Conservation (phyloP, 1,140 invertebrate genomes). For the Temnothorax curvispinosus region DNA sequence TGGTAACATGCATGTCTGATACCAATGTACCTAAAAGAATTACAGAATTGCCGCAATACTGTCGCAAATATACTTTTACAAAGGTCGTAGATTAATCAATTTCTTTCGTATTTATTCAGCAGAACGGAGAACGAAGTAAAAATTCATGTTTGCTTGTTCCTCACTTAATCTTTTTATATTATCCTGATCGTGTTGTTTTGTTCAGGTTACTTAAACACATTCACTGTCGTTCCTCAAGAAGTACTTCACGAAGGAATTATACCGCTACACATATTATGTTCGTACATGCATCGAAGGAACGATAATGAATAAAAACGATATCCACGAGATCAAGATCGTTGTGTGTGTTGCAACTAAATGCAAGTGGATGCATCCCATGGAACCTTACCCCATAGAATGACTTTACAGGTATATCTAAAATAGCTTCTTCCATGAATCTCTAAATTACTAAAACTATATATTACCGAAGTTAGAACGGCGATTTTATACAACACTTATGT, state of each 20-base stretch:
- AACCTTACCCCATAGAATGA: constrained; percentile 85
- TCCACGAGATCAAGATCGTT: constrained; percentile 87
- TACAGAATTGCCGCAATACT: constrained; percentile 11
- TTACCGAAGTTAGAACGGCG: constrained; percentile 68
- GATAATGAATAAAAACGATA: constrained; percentile 86
- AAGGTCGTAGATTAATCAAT: constrained; percentile 29
- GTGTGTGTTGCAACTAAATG: constrained; percentile 86
- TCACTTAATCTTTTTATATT: constrained; percentile 81
- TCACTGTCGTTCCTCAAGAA: constrained; percentile 86
- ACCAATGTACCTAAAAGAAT: constrained; percentile 22
- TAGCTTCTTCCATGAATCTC: constrained; percentile 75
- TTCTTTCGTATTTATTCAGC: constrained; percentile 24
- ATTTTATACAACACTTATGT: constrained; percentile 49
- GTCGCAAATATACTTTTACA: constrained; percentile 17
- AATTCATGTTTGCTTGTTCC: constrained; percentile 77
- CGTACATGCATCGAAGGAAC: constrained; percentile 82
- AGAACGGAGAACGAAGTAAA: constrained; percentile 63
- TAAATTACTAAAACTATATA: constrained; percentile 68
- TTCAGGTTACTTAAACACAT: constrained; percentile 86
- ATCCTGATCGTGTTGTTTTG: constrained; percentile 86
- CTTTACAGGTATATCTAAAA: constrained; percentile 84
- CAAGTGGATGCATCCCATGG: constrained; percentile 86
- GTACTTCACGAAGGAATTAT: constrained; percentile 83
- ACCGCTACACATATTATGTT: constrained; percentile 80
- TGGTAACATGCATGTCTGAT: constrained; percentile 41